Evolutionary conservation across 2,113 vertebrate genomes (phyloP), one percentile per base, ranked within the genome.

Genomic region (Bufo bufo): DNA sequence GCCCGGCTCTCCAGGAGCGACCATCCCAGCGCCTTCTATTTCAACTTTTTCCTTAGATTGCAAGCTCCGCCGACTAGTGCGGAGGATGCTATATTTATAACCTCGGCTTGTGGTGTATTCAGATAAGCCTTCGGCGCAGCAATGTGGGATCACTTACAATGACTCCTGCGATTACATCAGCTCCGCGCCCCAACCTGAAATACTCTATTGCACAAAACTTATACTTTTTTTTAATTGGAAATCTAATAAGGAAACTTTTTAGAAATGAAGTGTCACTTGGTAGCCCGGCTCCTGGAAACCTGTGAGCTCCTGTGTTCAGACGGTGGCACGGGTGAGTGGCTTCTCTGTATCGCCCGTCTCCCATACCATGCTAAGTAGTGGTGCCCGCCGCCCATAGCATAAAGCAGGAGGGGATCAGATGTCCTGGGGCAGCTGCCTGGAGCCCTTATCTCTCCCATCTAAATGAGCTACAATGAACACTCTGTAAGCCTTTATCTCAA

Each of bases 381-480:
- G 20, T 85, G 83, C 16, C 58, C 6, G 50, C 61, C 1, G 65
- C 16, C 45, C 47, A 59, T 86, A 63, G 14, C 58, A 69, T 75
- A 66, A 79, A 79, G 43, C 75, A 69, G 61, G 65, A 54, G 50
- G 6, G 61, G 85, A 87, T 87, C 49, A 65, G 17, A 69, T 81
- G 17, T 87, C 74, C 50, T 43, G 9, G 45, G 16, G 69, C 83
- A 74, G 83, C 69, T 84, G 82, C 63, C 33, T 7, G 50, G 50
- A 78, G 12, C 23, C 17, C 23, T 20, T 85, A 85, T 86, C 85
- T 80, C 23, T 52, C 23, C 58, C 61, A 86, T 86, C 85, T 66
- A 54, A 79, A 79, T 63, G 49, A 79, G 47, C 59, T 66, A 79
- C 85, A 86, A 66, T 79, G 75, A 50, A 49, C 56, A 65, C 47